Conservation (phyloP, 1,140 invertebrate genomes). For the Bombus cullumanus region DNA sequence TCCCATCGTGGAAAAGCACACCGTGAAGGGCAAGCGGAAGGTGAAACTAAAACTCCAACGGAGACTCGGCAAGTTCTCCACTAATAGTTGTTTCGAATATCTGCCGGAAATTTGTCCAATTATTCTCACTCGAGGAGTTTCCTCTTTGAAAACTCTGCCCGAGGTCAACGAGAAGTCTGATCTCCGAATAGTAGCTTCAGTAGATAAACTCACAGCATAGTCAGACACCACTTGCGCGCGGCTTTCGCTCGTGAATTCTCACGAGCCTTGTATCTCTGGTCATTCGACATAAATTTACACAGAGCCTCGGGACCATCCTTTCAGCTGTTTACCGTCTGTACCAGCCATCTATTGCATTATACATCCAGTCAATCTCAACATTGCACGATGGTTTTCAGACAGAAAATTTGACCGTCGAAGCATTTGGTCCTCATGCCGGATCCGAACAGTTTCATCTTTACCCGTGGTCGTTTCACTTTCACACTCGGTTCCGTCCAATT, state of each 20-base stretch:
- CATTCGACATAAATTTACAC: neutral
- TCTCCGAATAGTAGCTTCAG: neutral
- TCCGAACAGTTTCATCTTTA: neutral
- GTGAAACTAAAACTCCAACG: neutral
- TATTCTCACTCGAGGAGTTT: neutral
- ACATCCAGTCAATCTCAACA: neutral
- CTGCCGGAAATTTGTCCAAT: constrained; percentile 1
- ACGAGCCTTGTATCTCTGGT: neutral
- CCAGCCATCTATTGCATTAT: neutral
- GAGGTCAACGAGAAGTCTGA: neutral
- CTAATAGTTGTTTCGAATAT: neutral
- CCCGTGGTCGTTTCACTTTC: constrained; percentile 10
- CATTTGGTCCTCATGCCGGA: too few species aligned
- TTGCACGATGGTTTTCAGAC: neutral
- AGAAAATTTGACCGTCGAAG: neutral
- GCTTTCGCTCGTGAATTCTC: neutral
- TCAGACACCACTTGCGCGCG: constrained; percentile 16
- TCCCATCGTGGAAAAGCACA: neutral
- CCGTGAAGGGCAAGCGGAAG: neutral
- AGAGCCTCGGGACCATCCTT: neutral
- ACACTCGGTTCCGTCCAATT: neutral
- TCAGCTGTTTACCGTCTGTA: neutral
- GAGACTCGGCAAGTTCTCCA: neutral
- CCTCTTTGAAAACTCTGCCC: neutral
- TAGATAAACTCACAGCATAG: constrained; percentile 22